These are phyloP conservation scores for Grammomys dolichurus DNA, from an alignment of 2,113 vertebrate species.

Conservation along the genomic window DNA sequence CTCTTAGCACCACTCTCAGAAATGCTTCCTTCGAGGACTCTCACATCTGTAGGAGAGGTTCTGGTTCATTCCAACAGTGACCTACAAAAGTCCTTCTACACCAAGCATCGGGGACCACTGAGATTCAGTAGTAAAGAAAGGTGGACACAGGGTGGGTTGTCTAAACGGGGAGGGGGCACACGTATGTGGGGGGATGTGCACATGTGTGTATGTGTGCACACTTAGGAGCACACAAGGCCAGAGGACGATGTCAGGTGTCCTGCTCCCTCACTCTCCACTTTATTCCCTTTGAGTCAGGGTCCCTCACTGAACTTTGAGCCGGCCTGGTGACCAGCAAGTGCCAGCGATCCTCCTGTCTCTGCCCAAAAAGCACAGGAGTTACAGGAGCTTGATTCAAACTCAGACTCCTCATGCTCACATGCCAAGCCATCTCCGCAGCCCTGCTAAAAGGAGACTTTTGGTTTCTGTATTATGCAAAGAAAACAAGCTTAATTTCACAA, in stretches of 20 bases:
- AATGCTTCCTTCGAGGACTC: neutral
- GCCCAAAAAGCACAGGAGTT: no score
- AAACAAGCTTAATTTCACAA: constrained; percentile 1
- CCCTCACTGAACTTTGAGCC: neutral
- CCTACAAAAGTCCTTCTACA: neutral
- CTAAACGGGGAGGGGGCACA: neutral
- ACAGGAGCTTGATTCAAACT: neutral
- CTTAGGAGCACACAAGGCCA: neutral
- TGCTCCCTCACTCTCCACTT: no score
- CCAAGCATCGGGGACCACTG: neutral
- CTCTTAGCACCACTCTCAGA: neutral
- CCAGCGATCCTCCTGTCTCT: neutral
- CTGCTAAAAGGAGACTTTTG: neutral
- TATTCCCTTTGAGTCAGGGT: neutral
- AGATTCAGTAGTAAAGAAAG: neutral
- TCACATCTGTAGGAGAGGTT: no score
- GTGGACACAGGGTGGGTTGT: neutral
- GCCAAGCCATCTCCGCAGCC: neutral
- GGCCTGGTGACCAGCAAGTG: neutral
- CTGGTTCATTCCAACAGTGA: neutral
- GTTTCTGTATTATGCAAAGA: neutral
- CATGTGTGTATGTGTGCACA: no score
- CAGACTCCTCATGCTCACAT: neutral
- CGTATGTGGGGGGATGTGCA: no score
- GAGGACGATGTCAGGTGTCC: neutral